Percentiles rank a stretch among this genome's conserved stretches.
These are phyloP conservation scores for Alectoris magna DNA, from an alignment of 2,797 vertebrate genomes.

Conservation along the genomic window DNA sequence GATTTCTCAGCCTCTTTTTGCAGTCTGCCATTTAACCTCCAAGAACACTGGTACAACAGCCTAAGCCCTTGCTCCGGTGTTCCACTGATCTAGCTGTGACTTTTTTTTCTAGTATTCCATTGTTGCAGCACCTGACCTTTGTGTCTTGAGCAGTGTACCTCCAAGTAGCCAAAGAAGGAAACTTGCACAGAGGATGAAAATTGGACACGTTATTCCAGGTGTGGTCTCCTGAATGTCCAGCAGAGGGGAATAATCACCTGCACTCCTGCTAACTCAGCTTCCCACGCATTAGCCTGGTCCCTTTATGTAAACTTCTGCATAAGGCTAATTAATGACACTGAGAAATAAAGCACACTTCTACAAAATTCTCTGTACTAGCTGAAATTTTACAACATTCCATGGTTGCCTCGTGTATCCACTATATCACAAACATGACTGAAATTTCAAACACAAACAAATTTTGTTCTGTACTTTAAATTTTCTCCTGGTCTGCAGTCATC, in stretches of 20 bases:
- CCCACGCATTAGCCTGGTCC: neutral
- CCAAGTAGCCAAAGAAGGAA: too few species aligned
- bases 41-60: neutral
- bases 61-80: neutral
- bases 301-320: neutral
- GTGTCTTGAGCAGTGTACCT: neutral
- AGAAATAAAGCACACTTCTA: neutral
- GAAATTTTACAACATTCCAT: neutral
- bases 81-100: neutral
- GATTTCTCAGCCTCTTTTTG: neutral
- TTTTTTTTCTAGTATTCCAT: neutral
- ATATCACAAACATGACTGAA: rapidly evolving
- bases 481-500: neutral
- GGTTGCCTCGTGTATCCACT: neutral
- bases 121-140: neutral
- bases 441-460: neutral
- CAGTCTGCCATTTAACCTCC: neutral
- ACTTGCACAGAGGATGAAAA: neutral
- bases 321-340: neutral
- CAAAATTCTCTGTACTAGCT: neutral
- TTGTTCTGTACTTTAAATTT: neutral
- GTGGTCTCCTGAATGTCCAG: neutral
- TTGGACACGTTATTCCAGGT: neutral
- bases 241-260: neutral
- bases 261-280: neutral